Evolutionary conservation across 2,888 invertebrate genomes (phyloP).

Genomic region (Iphiclides podalirius): DNA sequence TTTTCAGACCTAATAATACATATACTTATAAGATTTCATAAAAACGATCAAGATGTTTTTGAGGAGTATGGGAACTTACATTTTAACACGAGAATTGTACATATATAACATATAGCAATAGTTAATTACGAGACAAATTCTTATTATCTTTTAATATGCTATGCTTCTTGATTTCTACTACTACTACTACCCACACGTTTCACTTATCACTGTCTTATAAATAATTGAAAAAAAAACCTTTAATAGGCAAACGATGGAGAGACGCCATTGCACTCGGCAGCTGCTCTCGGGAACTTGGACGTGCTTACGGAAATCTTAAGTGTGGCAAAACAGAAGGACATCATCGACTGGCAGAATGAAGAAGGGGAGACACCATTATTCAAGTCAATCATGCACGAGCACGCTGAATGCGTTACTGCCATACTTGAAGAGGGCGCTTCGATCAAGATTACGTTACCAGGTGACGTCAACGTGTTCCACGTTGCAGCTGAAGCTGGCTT

Average conservation of each 20-base stretch:
- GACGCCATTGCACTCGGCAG: constrained; percentile 78
- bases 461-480: constrained; percentile 79
- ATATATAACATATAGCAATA: no score
- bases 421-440: constrained; percentile 71
- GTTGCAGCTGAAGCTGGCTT: constrained; percentile 79
- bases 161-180: no score
- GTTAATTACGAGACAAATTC: no score
- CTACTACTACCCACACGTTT: no score
- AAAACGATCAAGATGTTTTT: no score
- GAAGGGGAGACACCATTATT: constrained; percentile 73
- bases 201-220: no score
- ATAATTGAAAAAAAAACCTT: no score
- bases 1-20: no score
- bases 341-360: constrained; percentile 67
- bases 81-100: no score
- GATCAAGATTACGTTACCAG: constrained; percentile 58
- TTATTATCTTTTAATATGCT: no score
- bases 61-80: no score
- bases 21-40: no score
- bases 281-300: constrained; percentile 66
- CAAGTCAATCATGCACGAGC: constrained; percentile 64
- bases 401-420: constrained; percentile 61
- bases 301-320: constrained; percentile 74
- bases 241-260: constrained; percentile 70
- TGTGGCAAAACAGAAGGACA: constrained; percentile 66